These are phyloP conservation scores for Uria aalge DNA, from an alignment of 2,113 vertebrate genomes.

Conservation along the genomic window DNA sequence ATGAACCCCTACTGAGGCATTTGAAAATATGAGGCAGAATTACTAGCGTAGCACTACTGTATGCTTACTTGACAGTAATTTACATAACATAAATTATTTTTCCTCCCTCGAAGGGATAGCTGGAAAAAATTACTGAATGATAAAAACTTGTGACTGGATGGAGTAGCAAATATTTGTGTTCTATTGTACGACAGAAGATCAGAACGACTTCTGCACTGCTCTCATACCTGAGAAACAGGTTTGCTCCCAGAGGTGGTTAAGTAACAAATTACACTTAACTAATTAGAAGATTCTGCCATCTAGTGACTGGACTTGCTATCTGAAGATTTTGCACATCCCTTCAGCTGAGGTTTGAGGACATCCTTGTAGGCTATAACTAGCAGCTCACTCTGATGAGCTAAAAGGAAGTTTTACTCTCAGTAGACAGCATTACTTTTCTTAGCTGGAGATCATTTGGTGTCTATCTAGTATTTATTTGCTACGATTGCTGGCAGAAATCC, in stretches of 20 bases:
- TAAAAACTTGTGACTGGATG: neutral
- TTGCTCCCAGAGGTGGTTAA: neutral
- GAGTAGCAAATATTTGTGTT: neutral
- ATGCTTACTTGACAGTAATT: neutral
- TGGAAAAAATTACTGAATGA: neutral
- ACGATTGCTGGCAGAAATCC: neutral
- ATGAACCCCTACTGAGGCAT: neutral
- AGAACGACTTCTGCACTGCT: neutral
- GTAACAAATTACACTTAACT: neutral
- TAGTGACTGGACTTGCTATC: neutral
- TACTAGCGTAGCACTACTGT: neutral
- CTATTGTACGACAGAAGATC: neutral
- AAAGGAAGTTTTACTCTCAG: neutral
- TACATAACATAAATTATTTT: neutral
- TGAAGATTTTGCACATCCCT: neutral
- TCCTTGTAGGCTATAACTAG: neutral
- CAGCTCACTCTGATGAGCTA: neutral
- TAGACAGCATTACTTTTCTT: neutral
- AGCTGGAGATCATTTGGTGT: neutral
- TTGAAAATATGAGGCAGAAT: neutral
- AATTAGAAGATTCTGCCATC: constrained; percentile 62
- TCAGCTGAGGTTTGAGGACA: neutral
- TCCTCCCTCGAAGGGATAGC: neutral
- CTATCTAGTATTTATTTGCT: neutral
- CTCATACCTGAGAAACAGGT: neutral